These are phyloP conservation scores for Cettia cetti DNA, from an alignment of 2,113 vertebrate species.

Conservation along the genomic window DNA sequence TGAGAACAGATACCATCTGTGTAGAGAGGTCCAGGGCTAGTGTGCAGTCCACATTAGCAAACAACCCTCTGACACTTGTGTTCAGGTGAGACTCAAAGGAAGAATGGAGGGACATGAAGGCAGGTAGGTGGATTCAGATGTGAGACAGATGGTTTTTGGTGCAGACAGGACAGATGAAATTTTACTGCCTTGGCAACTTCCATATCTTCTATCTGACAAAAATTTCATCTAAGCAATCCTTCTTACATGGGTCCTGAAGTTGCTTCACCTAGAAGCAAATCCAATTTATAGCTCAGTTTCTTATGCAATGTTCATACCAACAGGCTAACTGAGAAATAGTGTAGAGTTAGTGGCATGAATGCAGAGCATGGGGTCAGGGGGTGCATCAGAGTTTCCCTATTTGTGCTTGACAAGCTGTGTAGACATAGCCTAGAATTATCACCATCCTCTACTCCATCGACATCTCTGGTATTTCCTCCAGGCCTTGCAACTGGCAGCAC, in stretches of 20 bases:
- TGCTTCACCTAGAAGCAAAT: background rate
- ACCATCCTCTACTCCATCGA: constrained; percentile 17
- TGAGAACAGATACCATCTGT: background rate
- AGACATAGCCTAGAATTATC: constrained; percentile 63
- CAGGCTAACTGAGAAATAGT: background rate
- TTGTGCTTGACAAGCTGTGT: constrained; percentile 38
- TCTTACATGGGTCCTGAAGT: background rate
- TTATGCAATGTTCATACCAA: constrained; percentile 26
- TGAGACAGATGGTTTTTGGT: background rate
- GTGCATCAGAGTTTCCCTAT: constrained; percentile 30
- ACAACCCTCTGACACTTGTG: background rate
- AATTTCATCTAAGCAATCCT: background rate
- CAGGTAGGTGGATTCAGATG: background rate
- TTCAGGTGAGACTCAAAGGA: background rate
- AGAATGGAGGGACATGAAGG: background rate
- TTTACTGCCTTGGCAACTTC: background rate
- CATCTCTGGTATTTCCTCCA: constrained; percentile 64
- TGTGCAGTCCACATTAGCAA: background rate
- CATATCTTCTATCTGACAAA: background rate
- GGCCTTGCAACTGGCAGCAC: constrained; percentile 50
- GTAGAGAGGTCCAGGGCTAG: background rate
- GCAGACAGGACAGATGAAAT: background rate
- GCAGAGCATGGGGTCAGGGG: background rate
- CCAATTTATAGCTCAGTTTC: background rate
- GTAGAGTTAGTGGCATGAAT: background rate